A percentile compares a stretch with the other conserved stretches of the same genome.
These are phyloP conservation scores for Ceryle rudis DNA, from an alignment of 2,797 vertebrate species.

Conservation along the genomic window DNA sequence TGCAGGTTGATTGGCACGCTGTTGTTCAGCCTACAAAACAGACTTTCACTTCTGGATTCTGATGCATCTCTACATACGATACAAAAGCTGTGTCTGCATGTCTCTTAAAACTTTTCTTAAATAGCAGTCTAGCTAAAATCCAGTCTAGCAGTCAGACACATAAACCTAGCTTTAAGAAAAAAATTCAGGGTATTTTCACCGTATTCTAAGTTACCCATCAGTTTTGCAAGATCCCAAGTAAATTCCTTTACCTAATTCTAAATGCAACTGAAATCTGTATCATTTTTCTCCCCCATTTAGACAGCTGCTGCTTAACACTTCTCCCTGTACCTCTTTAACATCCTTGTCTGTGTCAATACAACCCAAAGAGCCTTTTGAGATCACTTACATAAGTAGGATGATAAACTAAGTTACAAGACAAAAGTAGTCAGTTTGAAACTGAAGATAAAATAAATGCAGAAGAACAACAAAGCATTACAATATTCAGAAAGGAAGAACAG, in stretches of 20 bases:
- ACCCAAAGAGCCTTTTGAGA: background rate
- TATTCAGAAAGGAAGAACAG: background rate
- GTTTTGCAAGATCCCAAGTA: background rate
- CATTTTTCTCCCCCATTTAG: background rate
- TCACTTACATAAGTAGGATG: background rate
- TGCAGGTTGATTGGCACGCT: background rate
- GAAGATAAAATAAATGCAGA: background rate
- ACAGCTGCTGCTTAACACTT: background rate
- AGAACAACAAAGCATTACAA: background rate
- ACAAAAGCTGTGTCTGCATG: background rate
- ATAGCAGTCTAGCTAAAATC: background rate
- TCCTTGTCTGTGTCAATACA: background rate
- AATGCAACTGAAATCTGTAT: background rate
- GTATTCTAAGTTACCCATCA: background rate
- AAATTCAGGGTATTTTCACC: background rate
- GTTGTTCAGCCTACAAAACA: background rate
- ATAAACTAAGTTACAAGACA: background rate
- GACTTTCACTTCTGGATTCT: background rate
- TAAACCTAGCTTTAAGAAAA: background rate
- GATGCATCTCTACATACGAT: background rate
- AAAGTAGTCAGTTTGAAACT: background rate
- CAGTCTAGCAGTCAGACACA: background rate
- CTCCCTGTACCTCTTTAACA: background rate
- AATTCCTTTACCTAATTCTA: background rate
- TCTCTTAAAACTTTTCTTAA: background rate